Conservation (phyloP, 2,113 vertebrate species). For the Echinops telfairi region DNA sequence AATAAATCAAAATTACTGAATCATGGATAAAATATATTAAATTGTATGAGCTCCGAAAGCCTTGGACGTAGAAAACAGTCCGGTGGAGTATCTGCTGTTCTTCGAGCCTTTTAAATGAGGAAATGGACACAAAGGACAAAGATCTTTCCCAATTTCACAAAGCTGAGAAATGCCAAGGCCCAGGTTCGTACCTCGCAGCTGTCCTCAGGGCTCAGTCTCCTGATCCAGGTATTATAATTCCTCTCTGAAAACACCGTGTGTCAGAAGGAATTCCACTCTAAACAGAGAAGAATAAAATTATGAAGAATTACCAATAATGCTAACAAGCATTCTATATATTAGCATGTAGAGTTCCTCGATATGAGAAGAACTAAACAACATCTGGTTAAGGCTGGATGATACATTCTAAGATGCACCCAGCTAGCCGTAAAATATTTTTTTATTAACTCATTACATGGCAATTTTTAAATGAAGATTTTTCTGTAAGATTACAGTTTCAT, state of each 20-base stretch:
- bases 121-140: not conserved
- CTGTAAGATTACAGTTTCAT: not conserved
- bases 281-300: conserved; percentile 36
- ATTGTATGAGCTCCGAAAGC: not conserved
- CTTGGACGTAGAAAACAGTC: not conserved
- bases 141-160: not conserved
- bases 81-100: conserved; percentile 4
- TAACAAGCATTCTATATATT: conserved; percentile 26
- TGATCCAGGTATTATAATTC: not conserved
- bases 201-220: not conserved
- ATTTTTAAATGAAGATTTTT: conserved; percentile 31
- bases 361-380: not conserved
- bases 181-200: not conserved
- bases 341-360: not conserved
- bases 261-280: conserved; percentile 3
- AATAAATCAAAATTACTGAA: conserved; percentile 17
- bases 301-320: conserved; percentile 18
- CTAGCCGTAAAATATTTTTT: not conserved
- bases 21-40: conserved; percentile 35
- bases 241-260: not conserved
- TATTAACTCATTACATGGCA: conserved; percentile 16
- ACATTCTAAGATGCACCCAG: not conserved
- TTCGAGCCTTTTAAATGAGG: not conserved
- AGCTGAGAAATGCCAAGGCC: conserved; percentile 3
- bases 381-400: conserved; percentile 14